Evolutionary conservation across 2,888 invertebrate species (phyloP).

Genomic region (Plebejus anna): DNA sequence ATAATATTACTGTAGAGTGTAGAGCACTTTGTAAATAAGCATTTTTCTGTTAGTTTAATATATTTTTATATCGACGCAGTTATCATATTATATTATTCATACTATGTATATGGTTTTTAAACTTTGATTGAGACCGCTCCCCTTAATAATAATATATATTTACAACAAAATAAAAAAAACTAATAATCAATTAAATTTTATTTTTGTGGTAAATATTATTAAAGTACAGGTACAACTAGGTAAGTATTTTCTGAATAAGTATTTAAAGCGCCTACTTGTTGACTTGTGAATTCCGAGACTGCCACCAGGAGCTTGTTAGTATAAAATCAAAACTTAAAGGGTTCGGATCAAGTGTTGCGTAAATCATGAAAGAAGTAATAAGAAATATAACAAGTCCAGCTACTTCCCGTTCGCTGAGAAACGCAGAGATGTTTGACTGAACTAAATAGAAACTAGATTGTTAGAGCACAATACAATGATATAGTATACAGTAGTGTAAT

Average conservation of each 20-base stretch:
- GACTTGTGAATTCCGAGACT: background rate
- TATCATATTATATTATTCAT: too few relatives aligned
- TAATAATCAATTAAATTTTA: too few relatives aligned
- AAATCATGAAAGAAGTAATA: conserved; percentile 15
- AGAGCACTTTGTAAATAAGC: too few relatives aligned
- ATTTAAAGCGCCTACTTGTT: background rate
- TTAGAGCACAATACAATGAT: background rate
- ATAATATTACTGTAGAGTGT: too few relatives aligned
- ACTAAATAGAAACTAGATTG: conserved; percentile 20
- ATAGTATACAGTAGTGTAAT: background rate
- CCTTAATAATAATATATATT: too few relatives aligned
- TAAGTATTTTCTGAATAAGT: background rate
- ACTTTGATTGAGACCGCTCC: too few relatives aligned
- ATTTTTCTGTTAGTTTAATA: too few relatives aligned
- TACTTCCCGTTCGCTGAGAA: conserved; percentile 7
- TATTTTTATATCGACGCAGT: too few relatives aligned
- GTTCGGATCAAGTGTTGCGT: background rate
- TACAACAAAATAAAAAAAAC: too few relatives aligned
- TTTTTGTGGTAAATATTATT: too few relatives aligned
- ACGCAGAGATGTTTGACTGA: conserved; percentile 9
- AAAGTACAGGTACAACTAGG: too few relatives aligned
- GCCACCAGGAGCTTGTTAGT: background rate
- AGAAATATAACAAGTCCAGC: conserved; percentile 8
- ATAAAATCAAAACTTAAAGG: background rate
- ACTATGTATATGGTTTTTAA: too few relatives aligned